Percentiles rank a stretch among this genome's conserved stretches.
These are phyloP conservation scores for Panthera leo DNA, from an alignment of 2,113 vertebrate genomes.

Conservation along the genomic window DNA sequence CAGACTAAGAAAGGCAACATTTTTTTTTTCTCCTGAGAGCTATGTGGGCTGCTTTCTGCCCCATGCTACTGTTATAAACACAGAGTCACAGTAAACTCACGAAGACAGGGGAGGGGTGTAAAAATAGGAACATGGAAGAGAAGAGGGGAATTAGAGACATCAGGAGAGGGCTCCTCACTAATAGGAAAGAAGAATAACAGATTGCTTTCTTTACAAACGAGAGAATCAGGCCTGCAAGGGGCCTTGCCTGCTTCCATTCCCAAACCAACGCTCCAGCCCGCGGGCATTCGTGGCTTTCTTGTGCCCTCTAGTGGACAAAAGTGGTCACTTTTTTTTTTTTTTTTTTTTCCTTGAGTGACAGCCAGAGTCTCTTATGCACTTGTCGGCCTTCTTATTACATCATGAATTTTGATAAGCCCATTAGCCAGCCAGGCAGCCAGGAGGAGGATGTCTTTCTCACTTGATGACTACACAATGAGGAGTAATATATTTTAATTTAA, in stretches of 20 bases:
- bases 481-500: slow-evolving; percentile 97
- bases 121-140: not conserved
- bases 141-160: not conserved
- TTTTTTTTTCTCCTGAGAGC: not conserved
- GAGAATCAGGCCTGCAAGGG: not conserved
- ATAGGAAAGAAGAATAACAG: not conserved
- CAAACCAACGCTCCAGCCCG: fast-evolving
- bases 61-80: not conserved
- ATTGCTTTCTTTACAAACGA: slow-evolving; percentile 40
- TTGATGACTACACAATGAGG: slow-evolving; percentile 95
- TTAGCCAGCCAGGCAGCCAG: slow-evolving; percentile 85
- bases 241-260: not conserved
- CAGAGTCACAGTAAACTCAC: not conserved
- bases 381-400: slow-evolving; percentile 86
- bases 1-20: not conserved
- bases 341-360: slow-evolving; percentile 73
- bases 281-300: slow-evolving; percentile 75
- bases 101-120: not conserved
- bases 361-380: slow-evolving; percentile 69
- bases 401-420: slow-evolving; percentile 90
- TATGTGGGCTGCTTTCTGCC: not conserved
- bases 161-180: not conserved
- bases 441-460: slow-evolving; percentile 85
- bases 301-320: slow-evolving; percentile 82
- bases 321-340: slow-evolving; percentile 3